Evolutionary conservation across 2,113 vertebrate species (phyloP).

Genomic region (Tretioscincus oriximinensis): DNA sequence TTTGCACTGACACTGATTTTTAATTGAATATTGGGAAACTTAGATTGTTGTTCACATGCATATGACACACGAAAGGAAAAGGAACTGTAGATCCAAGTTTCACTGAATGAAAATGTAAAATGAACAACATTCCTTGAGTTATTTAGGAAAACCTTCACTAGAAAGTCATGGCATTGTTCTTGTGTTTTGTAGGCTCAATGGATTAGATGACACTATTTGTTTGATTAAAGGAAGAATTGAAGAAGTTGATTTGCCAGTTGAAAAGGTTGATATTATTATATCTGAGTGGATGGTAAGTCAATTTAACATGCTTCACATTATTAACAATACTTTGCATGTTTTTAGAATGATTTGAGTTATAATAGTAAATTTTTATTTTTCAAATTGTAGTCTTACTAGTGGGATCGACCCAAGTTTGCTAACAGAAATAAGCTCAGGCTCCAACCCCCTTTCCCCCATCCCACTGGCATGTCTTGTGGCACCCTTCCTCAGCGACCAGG

Average conservation of each 20-base stretch:
- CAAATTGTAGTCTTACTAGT: neutral
- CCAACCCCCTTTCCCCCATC: too few species aligned
- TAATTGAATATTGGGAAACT: neutral
- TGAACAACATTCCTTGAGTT: neutral
- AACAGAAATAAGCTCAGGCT: too few species aligned
- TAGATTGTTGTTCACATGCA: too few species aligned
- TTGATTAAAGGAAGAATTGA: conserved; percentile 94
- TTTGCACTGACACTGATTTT: neutral
- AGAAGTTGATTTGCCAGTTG: conserved; percentile 87
- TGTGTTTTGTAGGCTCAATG: conserved; percentile 83
- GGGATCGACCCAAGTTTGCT: too few species aligned
- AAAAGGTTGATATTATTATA: conserved; percentile 94
- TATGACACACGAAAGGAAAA: neutral
- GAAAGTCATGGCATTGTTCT: neutral
- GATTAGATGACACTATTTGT: conserved; percentile 83
- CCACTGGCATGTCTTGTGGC: too few species aligned
- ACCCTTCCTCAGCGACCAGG: too few species aligned
- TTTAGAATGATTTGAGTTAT: neutral
- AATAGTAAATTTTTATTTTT: neutral
- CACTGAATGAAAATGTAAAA: too few species aligned
- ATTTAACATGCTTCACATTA: neutral
- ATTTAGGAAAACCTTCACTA: conserved; percentile 1
- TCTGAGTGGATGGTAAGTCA: conserved; percentile 98
- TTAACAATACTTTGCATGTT: neutral
- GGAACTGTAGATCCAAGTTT: neutral